Base-by-base conservation (phyloP, 2,888 invertebrate species). In the Ptychoptera albimana region DNA sequence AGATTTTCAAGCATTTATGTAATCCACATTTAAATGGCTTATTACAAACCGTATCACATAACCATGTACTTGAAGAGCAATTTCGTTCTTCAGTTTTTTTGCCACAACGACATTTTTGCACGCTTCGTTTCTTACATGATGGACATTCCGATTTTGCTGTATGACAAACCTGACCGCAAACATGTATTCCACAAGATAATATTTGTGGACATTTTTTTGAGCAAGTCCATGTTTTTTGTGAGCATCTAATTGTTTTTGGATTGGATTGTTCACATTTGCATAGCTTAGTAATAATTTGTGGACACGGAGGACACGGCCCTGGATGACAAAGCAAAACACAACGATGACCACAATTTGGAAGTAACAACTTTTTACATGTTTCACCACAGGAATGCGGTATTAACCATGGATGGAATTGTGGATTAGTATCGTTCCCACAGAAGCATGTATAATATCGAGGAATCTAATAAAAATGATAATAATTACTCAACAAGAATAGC, bases 331-430 rank as follows among this genome's bases (percentile, higher is more conserved):
- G 72, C 2, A 96, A 67, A 5, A 87, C 68, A 60, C 94, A 96
- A 46, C 73, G 71, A 59, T 93, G 92, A 2, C 87, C 85, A 69
- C 93, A 93, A 34, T 71, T 67, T 1, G 87, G 79, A 45, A 77
- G 70, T 32, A 94, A 62, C 8, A 67, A 60, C 57, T 82, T 83
- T 8, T 70, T 75, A 63, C 94, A 96, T 1, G 77, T 73, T 57
- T 89, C 83, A 1, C 92, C 93, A 66, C 94, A 96, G 0, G 92
- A 88, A 63, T 96, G 94, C 0, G 94, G 92, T 31, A 89, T 75
- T 34, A 81, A 63, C 82, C 91, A 92, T 0, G 87, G 81, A 57
- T 92, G 85, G 55, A 74, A 74, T 4, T 68, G 63, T 0, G 94
- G 94, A 61, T 91, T 77, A 44, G 74, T 68, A 49, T 72, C 74